A percentile compares a stretch with the other conserved stretches of the same genome.
These are phyloP conservation scores for Taenioides sp. DNA, from an alignment of 2,797 vertebrate species.

Conservation along the genomic window DNA sequence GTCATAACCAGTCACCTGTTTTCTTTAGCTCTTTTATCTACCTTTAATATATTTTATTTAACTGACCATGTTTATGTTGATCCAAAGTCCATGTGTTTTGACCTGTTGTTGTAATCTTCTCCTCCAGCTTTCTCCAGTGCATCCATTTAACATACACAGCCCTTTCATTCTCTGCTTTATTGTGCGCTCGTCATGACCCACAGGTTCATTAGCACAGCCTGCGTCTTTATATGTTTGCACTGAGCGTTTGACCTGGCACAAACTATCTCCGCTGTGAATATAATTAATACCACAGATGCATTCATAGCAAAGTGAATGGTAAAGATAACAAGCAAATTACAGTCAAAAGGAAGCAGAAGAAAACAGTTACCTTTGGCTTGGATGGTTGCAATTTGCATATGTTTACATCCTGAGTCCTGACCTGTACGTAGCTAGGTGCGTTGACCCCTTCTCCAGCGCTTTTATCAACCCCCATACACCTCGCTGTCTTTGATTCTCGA, in stretches of 20 bases:
- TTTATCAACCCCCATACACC: slow-evolving; percentile 8
- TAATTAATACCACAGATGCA: slow-evolving; percentile 57
- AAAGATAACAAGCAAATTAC: slow-evolving; percentile 63
- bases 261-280: slow-evolving; percentile 25
- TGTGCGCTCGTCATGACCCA: slow-evolving; percentile 29
- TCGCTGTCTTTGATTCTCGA: slow-evolving; percentile 61
- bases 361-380: slow-evolving; percentile 66
- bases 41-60: background rate
- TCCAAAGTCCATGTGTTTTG: background rate
- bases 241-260: slow-evolving; percentile 38
- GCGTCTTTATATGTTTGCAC: slow-evolving; percentile 39
- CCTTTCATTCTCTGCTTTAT: slow-evolving; percentile 15
- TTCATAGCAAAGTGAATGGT: slow-evolving; percentile 4
- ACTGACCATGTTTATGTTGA: background rate
- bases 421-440: slow-evolving; percentile 20
- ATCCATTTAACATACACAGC: slow-evolving; percentile 7
- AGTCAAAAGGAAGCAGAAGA: slow-evolving; percentile 45
- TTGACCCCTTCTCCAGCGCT: slow-evolving; percentile 22
- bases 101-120: background rate
- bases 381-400: slow-evolving; percentile 78
- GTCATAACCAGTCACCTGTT: too few species aligned
- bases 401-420: slow-evolving; percentile 68
- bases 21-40: background rate
- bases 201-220: slow-evolving; percentile 30
- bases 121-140: background rate